Evolutionary conservation across 2,113 vertebrate genomes (phyloP).

Genomic region (Microcebus jonahi): DNA sequence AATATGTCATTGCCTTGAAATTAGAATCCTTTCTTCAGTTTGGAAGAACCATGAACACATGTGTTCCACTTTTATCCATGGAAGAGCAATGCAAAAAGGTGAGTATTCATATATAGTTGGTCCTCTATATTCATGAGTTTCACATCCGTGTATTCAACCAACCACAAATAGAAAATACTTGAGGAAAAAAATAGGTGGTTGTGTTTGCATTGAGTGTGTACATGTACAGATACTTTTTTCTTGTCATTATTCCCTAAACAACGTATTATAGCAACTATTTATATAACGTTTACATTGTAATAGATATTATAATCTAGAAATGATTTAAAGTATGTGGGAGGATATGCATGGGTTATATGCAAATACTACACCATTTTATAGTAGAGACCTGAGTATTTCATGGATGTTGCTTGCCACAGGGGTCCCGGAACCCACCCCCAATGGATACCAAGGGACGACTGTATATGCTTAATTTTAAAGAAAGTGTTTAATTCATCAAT

Average conservation of each 20-base stretch:
- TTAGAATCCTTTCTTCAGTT: neutral
- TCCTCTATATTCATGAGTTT: neutral
- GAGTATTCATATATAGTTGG: neutral
- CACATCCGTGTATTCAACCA: neutral
- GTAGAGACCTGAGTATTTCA: neutral
- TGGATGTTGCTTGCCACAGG: neutral
- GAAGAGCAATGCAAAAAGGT: neutral
- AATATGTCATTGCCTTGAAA: neutral
- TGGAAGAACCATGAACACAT: neutral
- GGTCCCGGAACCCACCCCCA: neutral
- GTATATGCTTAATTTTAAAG: conserved; percentile 2
- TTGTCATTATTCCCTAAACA: neutral
- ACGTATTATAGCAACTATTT: neutral
- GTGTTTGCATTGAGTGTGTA: neutral
- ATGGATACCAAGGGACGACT: neutral
- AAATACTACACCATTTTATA: neutral
- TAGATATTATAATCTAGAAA: neutral
- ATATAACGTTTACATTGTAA: neutral
- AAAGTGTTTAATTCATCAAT: neutral
- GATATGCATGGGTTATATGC: neutral
- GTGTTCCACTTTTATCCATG: neutral
- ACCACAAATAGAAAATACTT: neutral
- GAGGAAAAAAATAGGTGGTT: neutral
- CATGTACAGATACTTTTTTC: neutral
- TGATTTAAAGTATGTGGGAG: neutral